Conservation (phyloP, 2,113 vertebrate species). For the Mastomys natalensis region DNA sequence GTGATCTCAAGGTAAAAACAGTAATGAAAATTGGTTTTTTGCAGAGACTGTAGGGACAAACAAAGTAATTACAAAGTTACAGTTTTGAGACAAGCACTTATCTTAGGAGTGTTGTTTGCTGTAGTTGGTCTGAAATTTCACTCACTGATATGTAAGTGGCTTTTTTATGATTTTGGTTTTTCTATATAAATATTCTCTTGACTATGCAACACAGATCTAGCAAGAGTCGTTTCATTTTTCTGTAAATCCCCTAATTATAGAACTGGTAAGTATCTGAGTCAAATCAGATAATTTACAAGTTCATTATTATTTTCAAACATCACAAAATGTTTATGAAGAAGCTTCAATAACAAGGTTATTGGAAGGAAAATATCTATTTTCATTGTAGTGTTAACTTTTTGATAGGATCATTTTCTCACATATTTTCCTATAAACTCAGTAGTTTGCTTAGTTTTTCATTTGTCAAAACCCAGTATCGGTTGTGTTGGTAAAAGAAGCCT, state of each 20-base stretch:
- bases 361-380: not conserved
- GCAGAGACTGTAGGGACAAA: slow-evolving; percentile 85
- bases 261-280: slow-evolving; percentile 5
- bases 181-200: not conserved
- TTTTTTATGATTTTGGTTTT: slow-evolving; percentile 55
- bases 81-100: slow-evolving; percentile 69
- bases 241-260: not conserved
- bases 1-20: slow-evolving; percentile 99
- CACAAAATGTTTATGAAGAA: not conserved
- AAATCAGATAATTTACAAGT: slow-evolving; percentile 27
- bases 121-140: slow-evolving; percentile 55
- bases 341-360: not conserved
- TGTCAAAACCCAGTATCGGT: not conserved
- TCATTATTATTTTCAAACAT: slow-evolving; percentile 12
- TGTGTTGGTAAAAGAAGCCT: not conserved
- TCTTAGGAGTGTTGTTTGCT: slow-evolving; percentile 62
- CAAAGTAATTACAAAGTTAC: slow-evolving; percentile 89
- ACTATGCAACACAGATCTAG: not conserved
- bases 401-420: not conserved
- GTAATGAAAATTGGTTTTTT: slow-evolving; percentile 83
- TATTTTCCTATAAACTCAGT: not conserved
- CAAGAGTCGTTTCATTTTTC: not conserved
- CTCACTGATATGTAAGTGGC: not conserved
- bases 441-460: slow-evolving; percentile 12
- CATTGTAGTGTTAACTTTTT: not conserved